These are phyloP conservation scores for Stegostoma tigrinum DNA, from an alignment of 2,113 vertebrate species.

Conservation along the genomic window DNA sequence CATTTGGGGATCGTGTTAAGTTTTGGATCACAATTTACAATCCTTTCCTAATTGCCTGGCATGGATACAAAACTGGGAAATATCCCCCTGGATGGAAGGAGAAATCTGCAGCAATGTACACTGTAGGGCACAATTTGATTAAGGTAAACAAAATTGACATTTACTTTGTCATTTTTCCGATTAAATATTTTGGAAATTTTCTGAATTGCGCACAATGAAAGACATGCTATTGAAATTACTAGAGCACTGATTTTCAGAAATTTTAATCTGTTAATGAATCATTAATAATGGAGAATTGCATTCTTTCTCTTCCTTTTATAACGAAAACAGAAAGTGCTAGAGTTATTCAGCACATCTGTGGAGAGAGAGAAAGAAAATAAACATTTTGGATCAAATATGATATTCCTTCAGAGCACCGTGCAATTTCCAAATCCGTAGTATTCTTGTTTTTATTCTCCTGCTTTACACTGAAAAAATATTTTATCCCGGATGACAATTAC, in stretches of 20 bases:
- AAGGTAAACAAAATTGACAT: conserved; percentile 59
- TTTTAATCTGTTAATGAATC: not conserved
- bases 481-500: not conserved
- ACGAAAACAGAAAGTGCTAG: not conserved
- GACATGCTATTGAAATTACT: not conserved
- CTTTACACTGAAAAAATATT: not conserved
- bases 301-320: not conserved
- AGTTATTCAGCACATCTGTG: not conserved
- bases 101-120: conserved; percentile 58
- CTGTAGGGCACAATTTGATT: conserved; percentile 86
- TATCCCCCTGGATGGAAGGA: conserved; percentile 80
- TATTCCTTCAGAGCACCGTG: not conserved
- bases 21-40: conserved; percentile 96
- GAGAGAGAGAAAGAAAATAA: not conserved
- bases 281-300: not conserved
- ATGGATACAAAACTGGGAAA: conserved; percentile 78
- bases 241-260: not conserved
- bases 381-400: not conserved
- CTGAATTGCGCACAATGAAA: not conserved
- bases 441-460: not conserved
- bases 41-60: conserved; percentile 78
- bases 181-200: not conserved
- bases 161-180: not conserved
- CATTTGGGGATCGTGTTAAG: conserved; percentile 76
- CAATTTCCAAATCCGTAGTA: not conserved